Conservation (phyloP, 1,140 invertebrate species). For the Drosophila bipectinata region DNA sequence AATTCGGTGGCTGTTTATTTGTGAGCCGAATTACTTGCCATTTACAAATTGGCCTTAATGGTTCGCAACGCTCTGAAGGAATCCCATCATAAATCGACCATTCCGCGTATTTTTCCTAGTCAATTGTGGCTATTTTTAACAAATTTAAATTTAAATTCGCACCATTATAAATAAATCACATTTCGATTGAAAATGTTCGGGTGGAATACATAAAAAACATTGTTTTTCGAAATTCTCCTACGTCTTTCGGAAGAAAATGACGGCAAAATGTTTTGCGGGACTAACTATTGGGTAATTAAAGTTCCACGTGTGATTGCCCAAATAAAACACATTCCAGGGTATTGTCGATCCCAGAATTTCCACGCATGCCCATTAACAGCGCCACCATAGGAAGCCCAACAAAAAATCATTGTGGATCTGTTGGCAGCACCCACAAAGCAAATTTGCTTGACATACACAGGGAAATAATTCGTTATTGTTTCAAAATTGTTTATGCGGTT, state of each 20-base stretch:
- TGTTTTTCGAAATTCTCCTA: slow-evolving; percentile 30
- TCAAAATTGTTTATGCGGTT: neutral
- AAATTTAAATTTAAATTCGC: slow-evolving; percentile 49
- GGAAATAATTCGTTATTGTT: neutral
- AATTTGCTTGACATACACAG: slow-evolving; percentile 25
- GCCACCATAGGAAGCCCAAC: slow-evolving; percentile 6
- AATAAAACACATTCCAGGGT: slow-evolving; percentile 26
- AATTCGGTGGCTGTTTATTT: slow-evolving; percentile 25
- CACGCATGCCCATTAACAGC: slow-evolving; percentile 43
- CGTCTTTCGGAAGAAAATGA: slow-evolving; percentile 27
- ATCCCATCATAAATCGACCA: slow-evolving; percentile 43
- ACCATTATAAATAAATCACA: slow-evolving; percentile 53
- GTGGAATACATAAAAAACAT: neutral
- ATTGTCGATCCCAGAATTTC: slow-evolving; percentile 42
- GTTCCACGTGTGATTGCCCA: slow-evolving; percentile 26
- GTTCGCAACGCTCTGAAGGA: slow-evolving; percentile 27
- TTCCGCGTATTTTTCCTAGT: slow-evolving; percentile 24
- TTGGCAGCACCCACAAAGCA: slow-evolving; percentile 37
- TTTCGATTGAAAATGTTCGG: slow-evolving; percentile 34
- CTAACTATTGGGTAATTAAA: slow-evolving; percentile 36
- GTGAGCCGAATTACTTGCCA: slow-evolving; percentile 50
- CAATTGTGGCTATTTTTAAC: slow-evolving; percentile 38
- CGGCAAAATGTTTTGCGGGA: slow-evolving; percentile 20
- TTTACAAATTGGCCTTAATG: slow-evolving; percentile 51
- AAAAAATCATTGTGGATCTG: slow-evolving; percentile 22